A percentile compares a stretch with the other conserved stretches of the same genome.
Conservation (phyloP, 2,113 vertebrate species). For the Ceuthmochares aereus region DNA sequence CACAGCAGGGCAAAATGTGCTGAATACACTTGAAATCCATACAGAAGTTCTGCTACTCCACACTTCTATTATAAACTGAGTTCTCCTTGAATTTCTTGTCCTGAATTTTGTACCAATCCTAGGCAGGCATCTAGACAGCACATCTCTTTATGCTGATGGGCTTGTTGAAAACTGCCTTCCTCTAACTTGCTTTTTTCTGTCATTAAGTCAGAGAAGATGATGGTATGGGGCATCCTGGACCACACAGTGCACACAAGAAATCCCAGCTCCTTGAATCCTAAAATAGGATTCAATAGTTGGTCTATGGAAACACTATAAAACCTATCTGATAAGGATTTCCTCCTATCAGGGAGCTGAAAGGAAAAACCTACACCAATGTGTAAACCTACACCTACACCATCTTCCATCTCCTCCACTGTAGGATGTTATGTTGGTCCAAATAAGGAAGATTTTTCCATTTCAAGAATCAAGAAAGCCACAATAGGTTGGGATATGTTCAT, state of each 20-base stretch:
- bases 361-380: background rate
- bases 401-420: background rate
- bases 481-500: accelerated
- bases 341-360: background rate
- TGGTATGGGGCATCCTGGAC: background rate
- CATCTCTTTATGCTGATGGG: background rate
- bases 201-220: background rate
- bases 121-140: slow-evolving; percentile 12
- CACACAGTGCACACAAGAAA: accelerated
- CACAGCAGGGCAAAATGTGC: slow-evolving; percentile 38
- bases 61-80: slow-evolving; percentile 7
- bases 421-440: background rate
- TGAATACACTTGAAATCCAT: slow-evolving; percentile 37
- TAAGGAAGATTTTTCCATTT: background rate
- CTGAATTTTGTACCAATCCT: background rate
- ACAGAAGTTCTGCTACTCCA: slow-evolving; percentile 27
- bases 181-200: background rate
- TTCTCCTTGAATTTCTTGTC: slow-evolving; percentile 16
- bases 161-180: background rate
- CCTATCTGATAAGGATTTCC: accelerated
- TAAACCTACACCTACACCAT: background rate
- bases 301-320: background rate
- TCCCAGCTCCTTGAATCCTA: background rate
- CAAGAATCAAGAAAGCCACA: background rate
- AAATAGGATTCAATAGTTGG: too few species aligned